These are phyloP conservation scores for Ifrita kowaldi DNA, from an alignment of 2,113 vertebrate species.

Conservation along the genomic window DNA sequence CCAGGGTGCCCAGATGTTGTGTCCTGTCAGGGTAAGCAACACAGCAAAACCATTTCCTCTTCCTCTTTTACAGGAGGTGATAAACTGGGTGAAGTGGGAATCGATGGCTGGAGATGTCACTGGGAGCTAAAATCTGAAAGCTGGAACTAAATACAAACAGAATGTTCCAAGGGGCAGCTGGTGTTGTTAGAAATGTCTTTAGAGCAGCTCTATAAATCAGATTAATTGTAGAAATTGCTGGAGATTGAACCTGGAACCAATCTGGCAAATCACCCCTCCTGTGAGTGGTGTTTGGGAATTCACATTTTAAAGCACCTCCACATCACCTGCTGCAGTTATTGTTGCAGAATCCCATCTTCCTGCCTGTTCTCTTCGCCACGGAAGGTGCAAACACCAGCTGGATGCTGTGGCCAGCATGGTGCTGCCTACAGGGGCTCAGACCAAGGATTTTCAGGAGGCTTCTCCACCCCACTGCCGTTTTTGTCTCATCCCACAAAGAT, in stretches of 20 bases:
- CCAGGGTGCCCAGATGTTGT: fast-evolving
- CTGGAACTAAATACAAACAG: background rate
- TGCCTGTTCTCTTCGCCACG: background rate
- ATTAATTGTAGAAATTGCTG: background rate
- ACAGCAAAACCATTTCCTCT: background rate
- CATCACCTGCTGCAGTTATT: background rate
- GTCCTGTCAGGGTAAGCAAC: background rate
- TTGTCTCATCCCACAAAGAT: background rate
- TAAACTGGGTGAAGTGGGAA: background rate
- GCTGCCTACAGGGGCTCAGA: background rate
- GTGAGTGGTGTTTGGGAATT: background rate
- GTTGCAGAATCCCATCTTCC: background rate
- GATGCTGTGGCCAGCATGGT: background rate
- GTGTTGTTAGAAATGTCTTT: background rate
- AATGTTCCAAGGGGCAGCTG: fast-evolving
- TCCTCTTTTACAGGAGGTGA: background rate
- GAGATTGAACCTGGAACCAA: background rate
- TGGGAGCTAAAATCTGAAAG: background rate
- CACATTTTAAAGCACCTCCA: background rate
- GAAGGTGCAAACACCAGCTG: background rate
- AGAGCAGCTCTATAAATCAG: background rate
- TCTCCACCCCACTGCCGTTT: background rate
- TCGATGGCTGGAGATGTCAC: fast-evolving
- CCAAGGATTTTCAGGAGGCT: background rate
- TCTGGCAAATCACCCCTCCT: background rate